Evolutionary conservation across 2,797 vertebrate genomes (phyloP).

Genomic region (Acrocephalus scirpaceus): DNA sequence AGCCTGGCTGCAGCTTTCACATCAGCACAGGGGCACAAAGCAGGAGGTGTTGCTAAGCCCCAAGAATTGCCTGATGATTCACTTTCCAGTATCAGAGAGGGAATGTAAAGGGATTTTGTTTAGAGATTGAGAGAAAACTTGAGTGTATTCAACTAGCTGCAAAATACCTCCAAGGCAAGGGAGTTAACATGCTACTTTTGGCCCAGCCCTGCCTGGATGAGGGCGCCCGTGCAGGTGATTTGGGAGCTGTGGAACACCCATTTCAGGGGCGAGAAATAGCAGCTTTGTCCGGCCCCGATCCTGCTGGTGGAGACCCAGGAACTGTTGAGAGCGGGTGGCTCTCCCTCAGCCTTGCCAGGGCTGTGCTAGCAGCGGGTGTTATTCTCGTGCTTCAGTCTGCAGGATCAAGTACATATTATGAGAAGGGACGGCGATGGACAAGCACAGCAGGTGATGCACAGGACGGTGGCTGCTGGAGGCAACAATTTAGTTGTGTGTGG

Average conservation of each 20-base stretch:
- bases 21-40: background rate
- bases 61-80: background rate
- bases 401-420: fast-evolving
- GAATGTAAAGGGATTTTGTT: background rate
- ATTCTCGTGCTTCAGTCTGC: background rate
- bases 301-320: background rate
- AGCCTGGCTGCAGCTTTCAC: background rate
- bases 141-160: background rate
- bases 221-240: fast-evolving
- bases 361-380: background rate
- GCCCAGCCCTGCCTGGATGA: background rate
- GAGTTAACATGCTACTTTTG: fast-evolving
- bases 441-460: background rate
- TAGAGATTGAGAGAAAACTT: background rate
- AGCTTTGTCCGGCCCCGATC: background rate
- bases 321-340: background rate
- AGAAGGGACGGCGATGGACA: background rate
- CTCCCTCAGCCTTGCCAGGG: background rate
- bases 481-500: fast-evolving
- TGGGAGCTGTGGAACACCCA: background rate
- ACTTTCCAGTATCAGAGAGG: background rate
- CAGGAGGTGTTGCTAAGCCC: background rate
- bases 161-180: background rate
- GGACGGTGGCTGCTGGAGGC: background rate
- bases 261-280: fast-evolving